Base-by-base conservation (phyloP, 2,113 vertebrate species). In the Prietella phreatophila region DNA sequence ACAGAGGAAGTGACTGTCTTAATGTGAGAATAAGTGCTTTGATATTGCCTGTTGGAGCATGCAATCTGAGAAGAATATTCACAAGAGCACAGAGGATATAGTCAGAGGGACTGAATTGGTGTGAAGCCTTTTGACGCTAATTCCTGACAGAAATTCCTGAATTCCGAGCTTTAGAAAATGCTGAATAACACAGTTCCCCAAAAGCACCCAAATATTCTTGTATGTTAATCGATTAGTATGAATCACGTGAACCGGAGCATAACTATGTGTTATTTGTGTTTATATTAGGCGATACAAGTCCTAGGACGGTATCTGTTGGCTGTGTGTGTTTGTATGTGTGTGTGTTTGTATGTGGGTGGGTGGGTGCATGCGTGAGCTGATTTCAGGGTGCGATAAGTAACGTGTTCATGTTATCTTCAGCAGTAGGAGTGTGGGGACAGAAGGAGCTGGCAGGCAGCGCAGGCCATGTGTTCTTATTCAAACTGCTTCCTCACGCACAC, bases 391-490 rank as follows among this genome's bases (percentile, higher is more conserved):
- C 22, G 79, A 87, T 87, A 69, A 82, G 63, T 81, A 87, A 87
- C 30, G 47, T 82, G 63, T 82, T 71, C 36, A 20, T 71, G 50
- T 82, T 58, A 69, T 82, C 50, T 69, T 39, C 63, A n/a, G 78
- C 17, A 33, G 8, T 19, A n/a, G 39, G 63, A 71, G 65, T 47
- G 79, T 87, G 67, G 50, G 83, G 65, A 39, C 65, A 60, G 79
- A 82, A 87, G 79, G 42, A 60, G 53, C 36, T 82, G 86, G 79
- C 79, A 61, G 65, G 65, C 9, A 69, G 25, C 30, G 53, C 15
- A 61, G 79, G n/a, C 86, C 79, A 87, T 87, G 86, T 87, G 86
- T 87, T 73, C 30, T 55, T 30, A 30, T 80, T 79, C 17, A 22
- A 20, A 36, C 20, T 36, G 47, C 76, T 36, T 36, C 13, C 61